phyloP scores from a whole-genome alignment of 1,140 invertebrate genomes.

The Plectrocnemia conspersa region DNA sequence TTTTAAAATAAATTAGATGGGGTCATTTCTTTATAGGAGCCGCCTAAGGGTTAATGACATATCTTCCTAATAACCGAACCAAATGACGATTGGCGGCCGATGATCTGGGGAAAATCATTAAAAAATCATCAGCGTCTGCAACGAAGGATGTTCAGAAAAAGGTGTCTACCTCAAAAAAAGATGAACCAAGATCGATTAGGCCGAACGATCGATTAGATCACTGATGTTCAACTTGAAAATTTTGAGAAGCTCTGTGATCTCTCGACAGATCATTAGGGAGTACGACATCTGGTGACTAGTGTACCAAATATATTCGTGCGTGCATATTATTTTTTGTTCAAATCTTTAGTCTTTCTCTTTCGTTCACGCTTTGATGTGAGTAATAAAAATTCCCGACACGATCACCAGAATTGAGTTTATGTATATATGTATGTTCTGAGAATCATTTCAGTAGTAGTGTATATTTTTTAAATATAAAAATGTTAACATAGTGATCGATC shows the following conservation, averaged over 20 bases:
- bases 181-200: constrained; percentile 24
- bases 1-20: constrained; percentile 20
- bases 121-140: constrained; percentile 24
- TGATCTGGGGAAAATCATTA: constrained; percentile 27
- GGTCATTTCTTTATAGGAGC: constrained; percentile 10
- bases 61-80: constrained; percentile 27
- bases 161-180: constrained; percentile 13
- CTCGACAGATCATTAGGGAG: constrained; percentile 16
- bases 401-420: constrained; percentile 12
- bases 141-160: constrained; percentile 3
- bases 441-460: background rate
- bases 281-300: constrained; percentile 26
- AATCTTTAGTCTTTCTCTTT: constrained; percentile 3
- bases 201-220: constrained; percentile 25
- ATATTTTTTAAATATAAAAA: constrained; percentile 1
- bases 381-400: constrained; percentile 23
- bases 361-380: constrained; percentile 14
- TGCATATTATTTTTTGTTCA: too few species aligned
- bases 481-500: constrained; percentile 15
- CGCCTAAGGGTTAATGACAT: constrained; percentile 25
- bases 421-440: constrained; percentile 2
- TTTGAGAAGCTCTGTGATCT: constrained; percentile 8
- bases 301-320: constrained; percentile 11
- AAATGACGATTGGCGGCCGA: constrained; percentile 26
- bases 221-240: constrained; percentile 4